Evolutionary conservation across 2,113 vertebrate species (phyloP), one percentile per base, ranked within the genome.

Genomic region (Zapornia atra): DNA sequence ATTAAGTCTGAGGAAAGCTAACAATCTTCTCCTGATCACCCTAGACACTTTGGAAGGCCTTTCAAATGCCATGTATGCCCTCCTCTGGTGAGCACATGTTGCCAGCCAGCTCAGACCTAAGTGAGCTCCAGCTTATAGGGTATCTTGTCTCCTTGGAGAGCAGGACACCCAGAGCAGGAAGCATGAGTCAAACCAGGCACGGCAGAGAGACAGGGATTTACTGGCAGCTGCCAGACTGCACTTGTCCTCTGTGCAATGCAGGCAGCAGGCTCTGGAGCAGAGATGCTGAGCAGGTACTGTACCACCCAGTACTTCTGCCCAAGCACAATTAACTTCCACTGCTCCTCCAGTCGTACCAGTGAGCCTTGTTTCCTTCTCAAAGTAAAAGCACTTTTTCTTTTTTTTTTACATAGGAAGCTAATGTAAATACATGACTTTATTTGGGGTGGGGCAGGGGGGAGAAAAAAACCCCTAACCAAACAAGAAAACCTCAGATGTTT

Each of bases 381-480:
- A 82, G 25, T 59, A 44, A 63, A 88, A 59, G 7, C 10, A 8
- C 3, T 44, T 28, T 33, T 36, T 19, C 44, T 66, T 2, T 44
- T 28, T 31, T 36, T 19, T 50, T 66, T 59, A 40, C 3, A 12
- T 15, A 53, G 54, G 44, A 60, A 73, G 40, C 11, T 75, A 86
- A 46, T 20, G 22, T 85, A 89, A 63, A 54, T 15, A 36, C 10
- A 15, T 31, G 15, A 88, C 36, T 73, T 68, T 40, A 53, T 17
- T 5, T 12, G 79, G 22, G 19, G 4, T 3, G 6, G 28, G 5
- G 9, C 14, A 33, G 11, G 5, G 4, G 4, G 4, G 22, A 12
- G 5, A 6, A 17, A 19, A 34, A 19, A 33, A 48, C 5, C 48
- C 21, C 10, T 20, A n/a, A 53, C 12, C 10, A 28, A n/a, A 53